These are phyloP conservation scores for Heliconius charithonia DNA, from an alignment of 2,888 invertebrate genomes.

Conservation along the genomic window DNA sequence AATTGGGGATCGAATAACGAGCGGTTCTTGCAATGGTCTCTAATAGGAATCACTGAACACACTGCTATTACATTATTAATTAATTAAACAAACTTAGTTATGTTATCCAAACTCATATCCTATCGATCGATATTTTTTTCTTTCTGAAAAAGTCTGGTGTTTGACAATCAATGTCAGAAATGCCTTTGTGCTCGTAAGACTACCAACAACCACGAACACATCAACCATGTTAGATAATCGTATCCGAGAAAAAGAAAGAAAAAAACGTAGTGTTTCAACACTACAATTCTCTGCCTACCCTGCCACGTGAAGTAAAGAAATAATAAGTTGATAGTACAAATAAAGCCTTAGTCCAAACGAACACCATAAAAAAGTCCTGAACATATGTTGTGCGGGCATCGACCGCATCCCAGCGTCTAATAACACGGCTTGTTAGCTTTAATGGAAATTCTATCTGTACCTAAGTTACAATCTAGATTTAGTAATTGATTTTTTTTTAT, in stretches of 20 bases:
- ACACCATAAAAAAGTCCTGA: conserved; percentile 72
- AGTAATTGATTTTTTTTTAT: not conserved
- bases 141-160: too few relatives aligned
- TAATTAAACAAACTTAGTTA: too few relatives aligned
- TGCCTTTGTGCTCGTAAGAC: too few relatives aligned
- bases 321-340: not conserved
- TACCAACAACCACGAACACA: too few relatives aligned
- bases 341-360: conserved; percentile 50
- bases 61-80: too few relatives aligned
- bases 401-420: conserved; percentile 52
- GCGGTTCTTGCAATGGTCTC: too few relatives aligned
- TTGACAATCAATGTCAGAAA: too few relatives aligned
- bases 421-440: conserved; percentile 49
- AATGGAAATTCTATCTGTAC: conserved; percentile 39
- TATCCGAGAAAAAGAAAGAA: not conserved
- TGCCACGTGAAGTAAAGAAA: not conserved
- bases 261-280: not conserved
- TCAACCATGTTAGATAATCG: too few relatives aligned
- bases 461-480: not conserved
- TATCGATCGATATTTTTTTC: too few relatives aligned
- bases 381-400: conserved; percentile 67
- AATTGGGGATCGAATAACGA: too few relatives aligned
- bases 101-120: too few relatives aligned
- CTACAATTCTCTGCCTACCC: not conserved
- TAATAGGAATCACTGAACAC: too few relatives aligned